Conservation (phyloP, 2,888 invertebrate species). For the Caenorhabditis japonica region DNA sequence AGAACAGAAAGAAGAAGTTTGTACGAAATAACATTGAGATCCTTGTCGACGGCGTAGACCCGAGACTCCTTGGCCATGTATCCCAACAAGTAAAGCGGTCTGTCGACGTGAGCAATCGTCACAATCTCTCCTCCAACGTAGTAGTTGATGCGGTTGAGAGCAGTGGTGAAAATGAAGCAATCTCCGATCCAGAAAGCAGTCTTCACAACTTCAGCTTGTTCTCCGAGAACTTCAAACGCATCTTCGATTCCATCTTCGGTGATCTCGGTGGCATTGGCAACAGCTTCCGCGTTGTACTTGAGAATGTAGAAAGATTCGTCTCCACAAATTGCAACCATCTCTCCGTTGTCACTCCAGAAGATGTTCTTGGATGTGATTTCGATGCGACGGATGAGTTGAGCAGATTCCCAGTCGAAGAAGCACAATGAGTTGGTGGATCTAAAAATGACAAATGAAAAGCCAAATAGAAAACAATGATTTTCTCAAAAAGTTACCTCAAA, state of each 20-base stretch:
- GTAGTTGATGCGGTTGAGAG: conserved; percentile 95
- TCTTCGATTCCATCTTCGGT: conserved; percentile 94
- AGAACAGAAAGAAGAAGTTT: conserved; percentile 88
- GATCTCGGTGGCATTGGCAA: conserved; percentile 84
- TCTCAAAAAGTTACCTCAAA: conserved; percentile 19
- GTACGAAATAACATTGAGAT: conserved; percentile 94
- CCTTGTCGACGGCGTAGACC: conserved; percentile 96
- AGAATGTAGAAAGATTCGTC: conserved; percentile 95
- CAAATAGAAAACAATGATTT: background rate
- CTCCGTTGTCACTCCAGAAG: conserved; percentile 96
- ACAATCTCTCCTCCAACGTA: conserved; percentile 99
- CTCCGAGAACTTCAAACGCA: conserved; percentile 85
- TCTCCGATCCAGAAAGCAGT: conserved; percentile 82
- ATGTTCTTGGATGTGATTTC: conserved; percentile 91
- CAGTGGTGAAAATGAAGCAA: conserved; percentile 99
- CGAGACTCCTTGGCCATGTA: conserved; percentile 84
- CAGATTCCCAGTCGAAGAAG: conserved; percentile 98
- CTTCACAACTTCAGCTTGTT: conserved; percentile 71
- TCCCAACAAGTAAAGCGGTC: conserved; percentile 88
- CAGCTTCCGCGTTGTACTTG: conserved; percentile 87
- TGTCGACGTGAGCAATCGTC: conserved; percentile 95
- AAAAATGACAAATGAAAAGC: too few relatives aligned
- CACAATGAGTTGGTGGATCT: conserved; percentile 78
- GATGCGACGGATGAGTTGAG: conserved; percentile 91
- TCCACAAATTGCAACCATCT: conserved; percentile 91